Percentiles rank a stretch among this genome's conserved stretches.
phyloP scores from a whole-genome alignment of 2,113 vertebrate species.

The Myotis davidii region DNA sequence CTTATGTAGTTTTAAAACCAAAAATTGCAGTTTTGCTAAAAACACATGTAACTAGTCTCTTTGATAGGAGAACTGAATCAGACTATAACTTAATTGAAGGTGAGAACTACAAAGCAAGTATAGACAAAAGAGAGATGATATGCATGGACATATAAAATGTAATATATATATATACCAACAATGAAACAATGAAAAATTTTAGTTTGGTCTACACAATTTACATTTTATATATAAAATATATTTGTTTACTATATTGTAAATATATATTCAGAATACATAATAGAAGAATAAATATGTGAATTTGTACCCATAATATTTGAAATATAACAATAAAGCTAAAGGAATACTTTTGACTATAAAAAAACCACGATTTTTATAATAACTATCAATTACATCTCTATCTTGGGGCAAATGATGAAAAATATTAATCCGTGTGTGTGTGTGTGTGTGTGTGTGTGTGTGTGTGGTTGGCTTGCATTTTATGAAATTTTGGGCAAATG shows the following conservation, averaged over 20 bases:
- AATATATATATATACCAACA: neutral
- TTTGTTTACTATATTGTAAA: neutral
- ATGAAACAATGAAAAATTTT: neutral
- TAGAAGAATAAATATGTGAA: neutral
- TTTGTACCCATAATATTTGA: neutral
- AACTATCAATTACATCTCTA: slow-evolving; percentile 18
- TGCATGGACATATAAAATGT: neutral
- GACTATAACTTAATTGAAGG: neutral
- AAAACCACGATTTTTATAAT: neutral
- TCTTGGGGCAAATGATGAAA: neutral
- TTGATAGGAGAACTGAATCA: neutral
- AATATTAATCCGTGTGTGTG: neutral
- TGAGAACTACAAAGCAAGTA: neutral
- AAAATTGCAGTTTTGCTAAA: slow-evolving; percentile 42
- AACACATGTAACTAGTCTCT: neutral
- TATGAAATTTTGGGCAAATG: too few relatives aligned
- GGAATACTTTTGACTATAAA: neutral
- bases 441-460: neutral
- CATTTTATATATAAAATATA: neutral
- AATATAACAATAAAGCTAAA: neutral
- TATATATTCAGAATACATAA: neutral
- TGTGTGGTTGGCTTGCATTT: too few relatives aligned
- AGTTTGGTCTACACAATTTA: neutral
- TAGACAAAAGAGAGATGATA: neutral
- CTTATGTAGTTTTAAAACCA: neutral